A percentile compares a stretch with the other conserved stretches of the same genome.
These are phyloP conservation scores for Junonia oenone DNA, from an alignment of 2,888 invertebrate species.

Conservation along the genomic window DNA sequence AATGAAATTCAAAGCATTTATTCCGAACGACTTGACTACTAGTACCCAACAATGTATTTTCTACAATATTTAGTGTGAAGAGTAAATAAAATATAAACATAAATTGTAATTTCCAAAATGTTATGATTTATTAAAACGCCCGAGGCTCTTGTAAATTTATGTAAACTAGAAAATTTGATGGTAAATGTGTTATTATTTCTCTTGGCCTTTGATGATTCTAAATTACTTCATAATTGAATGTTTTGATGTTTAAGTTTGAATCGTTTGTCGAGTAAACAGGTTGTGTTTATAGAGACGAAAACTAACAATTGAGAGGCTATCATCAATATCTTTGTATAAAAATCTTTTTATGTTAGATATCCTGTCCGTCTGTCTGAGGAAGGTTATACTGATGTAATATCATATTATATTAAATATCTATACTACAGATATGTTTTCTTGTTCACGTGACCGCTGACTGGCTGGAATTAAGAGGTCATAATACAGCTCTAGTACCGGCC, in stretches of 20 bases:
- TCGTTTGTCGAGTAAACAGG: neutral
- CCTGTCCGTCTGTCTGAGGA: too few species aligned
- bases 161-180: neutral
- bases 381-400: too few species aligned
- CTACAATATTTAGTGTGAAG: neutral
- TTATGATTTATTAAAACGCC: neutral
- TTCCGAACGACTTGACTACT: too few species aligned
- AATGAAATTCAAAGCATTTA: too few species aligned
- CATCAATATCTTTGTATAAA: neutral
- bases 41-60: too few species aligned
- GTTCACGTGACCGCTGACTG: too few species aligned
- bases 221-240: slow-evolving; percentile 4
- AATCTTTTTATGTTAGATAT: neutral
- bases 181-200: slow-evolving; percentile 1
- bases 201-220: slow-evolving; percentile 2
- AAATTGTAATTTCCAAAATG: slow-evolving; percentile 2
- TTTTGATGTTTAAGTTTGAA: slow-evolving; percentile 1
- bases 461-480: too few species aligned
- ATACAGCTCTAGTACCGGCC: too few species aligned
- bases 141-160: slow-evolving; percentile 2
- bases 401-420: too few species aligned
- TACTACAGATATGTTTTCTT: too few species aligned
- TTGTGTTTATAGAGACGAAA: neutral
- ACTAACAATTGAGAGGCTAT: neutral
- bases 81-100: neutral